These are phyloP conservation scores for Orthosia cruda DNA, from an alignment of 2,888 invertebrate species.

Conservation along the genomic window DNA sequence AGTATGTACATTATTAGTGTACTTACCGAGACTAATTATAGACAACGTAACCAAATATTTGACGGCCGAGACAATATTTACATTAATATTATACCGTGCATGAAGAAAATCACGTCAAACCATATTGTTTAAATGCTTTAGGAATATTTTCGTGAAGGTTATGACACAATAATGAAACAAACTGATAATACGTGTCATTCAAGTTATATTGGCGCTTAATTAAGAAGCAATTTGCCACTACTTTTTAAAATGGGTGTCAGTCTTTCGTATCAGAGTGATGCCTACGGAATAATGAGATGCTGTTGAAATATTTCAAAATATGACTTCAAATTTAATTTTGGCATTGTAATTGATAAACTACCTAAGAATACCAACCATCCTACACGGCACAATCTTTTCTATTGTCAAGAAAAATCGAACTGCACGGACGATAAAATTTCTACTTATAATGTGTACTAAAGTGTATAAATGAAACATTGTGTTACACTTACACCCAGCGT, in stretches of 20 bases:
- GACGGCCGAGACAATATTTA: constrained; percentile 58
- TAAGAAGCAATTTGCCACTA: not conserved
- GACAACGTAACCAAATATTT: constrained; percentile 62
- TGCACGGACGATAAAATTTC: constrained; percentile 20
- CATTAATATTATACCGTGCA: constrained; percentile 44
- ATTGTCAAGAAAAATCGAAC: not conserved
- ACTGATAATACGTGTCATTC: constrained; percentile 25
- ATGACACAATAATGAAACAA: constrained; percentile 25
- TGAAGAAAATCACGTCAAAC: constrained; percentile 45
- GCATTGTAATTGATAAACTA: constrained; percentile 2
- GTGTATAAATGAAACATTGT: not conserved
- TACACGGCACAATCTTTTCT: not conserved
- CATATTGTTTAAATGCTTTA: constrained; percentile 36
- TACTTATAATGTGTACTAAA: not conserved
- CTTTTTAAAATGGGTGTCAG: too few species aligned
- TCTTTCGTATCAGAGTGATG: not conserved
- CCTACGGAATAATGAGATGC: not conserved
- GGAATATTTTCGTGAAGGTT: constrained; percentile 61
- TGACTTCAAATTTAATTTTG: not conserved
- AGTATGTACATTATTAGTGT: constrained; percentile 26
- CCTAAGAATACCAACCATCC: not conserved
- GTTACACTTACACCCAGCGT: constrained; percentile 1
- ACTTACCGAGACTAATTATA: constrained; percentile 52
- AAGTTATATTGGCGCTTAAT: not conserved
- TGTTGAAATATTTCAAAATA: not conserved